Percentiles rank a stretch among this genome's conserved stretches.
Conservation (phyloP, 2,888 invertebrate species). For the Julus scandinavius region DNA sequence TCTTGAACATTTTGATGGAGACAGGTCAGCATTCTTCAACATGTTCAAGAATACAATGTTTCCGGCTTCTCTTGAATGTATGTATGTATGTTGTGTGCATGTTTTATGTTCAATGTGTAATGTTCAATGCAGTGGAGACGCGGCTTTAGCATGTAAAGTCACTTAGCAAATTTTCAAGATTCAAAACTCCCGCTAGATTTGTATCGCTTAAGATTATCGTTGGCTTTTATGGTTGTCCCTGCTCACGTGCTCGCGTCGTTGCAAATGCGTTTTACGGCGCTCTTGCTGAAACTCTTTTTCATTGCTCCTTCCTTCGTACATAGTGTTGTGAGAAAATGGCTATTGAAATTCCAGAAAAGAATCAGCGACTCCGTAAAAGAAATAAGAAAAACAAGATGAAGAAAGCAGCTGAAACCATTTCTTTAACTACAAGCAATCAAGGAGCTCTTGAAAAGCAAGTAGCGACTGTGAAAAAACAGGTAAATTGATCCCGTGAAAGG, state of each 20-base stretch:
- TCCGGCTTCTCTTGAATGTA: no score
- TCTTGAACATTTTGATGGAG: no score
- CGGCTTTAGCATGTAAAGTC: no score
- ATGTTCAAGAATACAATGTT: no score
- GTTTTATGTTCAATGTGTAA: no score
- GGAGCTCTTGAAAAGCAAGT: conserved; percentile 13
- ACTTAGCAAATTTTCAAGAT: not conserved
- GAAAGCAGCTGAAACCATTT: not conserved
- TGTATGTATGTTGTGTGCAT: no score
- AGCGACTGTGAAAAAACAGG: not conserved
- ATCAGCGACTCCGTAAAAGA: not conserved
- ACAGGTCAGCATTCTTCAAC: no score
- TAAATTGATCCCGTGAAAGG: not conserved
- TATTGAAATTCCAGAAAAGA: not conserved
- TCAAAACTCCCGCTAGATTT: not conserved
- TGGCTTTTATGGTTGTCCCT: not conserved
- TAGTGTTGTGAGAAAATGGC: not conserved
- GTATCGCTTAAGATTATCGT: not conserved
- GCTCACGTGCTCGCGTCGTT: not conserved
- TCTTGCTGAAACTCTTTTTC: not conserved
- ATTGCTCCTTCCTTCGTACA: not conserved
- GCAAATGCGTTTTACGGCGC: not conserved
- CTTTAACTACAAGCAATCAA: not conserved
- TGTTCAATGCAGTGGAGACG: no score
- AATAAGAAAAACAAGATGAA: conserved; percentile 19